These are phyloP conservation scores for Probosciger aterrimus DNA, from an alignment of 2,113 vertebrate genomes.

Conservation along the genomic window DNA sequence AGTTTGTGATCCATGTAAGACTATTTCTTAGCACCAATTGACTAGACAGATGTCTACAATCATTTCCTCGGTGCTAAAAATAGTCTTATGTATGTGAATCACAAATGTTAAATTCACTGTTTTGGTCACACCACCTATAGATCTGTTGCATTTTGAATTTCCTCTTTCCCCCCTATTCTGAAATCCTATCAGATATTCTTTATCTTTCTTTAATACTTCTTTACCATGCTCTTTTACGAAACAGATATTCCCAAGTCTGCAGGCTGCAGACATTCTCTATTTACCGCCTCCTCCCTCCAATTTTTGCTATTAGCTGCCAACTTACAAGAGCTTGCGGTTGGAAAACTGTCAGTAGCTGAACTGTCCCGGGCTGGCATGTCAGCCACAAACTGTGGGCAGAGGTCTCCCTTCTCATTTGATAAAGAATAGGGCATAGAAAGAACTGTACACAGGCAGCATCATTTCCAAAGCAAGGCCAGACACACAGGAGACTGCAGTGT, in stretches of 20 bases:
- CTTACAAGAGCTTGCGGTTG: slow-evolving; percentile 32
- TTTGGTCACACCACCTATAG: not conserved
- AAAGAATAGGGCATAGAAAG: slow-evolving; percentile 16
- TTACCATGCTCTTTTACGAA: not conserved
- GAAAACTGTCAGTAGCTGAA: slow-evolving; percentile 48
- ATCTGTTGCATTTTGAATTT: not conserved
- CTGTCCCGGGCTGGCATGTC: not conserved
- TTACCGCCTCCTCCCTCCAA: not conserved
- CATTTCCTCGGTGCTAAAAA: not conserved
- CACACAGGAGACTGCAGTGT: not conserved
- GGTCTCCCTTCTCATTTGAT: slow-evolving; percentile 1
- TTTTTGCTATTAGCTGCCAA: slow-evolving; percentile 19
- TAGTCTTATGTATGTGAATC: not conserved
- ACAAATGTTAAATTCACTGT: not conserved
- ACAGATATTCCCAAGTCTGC: not conserved
- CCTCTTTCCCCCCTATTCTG: not conserved
- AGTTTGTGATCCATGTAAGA: not conserved
- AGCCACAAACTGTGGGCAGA: slow-evolving; percentile 8
- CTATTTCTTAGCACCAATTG: not conserved
- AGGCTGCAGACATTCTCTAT: not conserved
- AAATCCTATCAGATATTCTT: not conserved
- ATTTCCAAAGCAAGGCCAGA: not conserved
- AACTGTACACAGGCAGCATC: not conserved
- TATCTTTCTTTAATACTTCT: not conserved
- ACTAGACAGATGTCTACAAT: not conserved